Conservation (phyloP, 2,888 invertebrate species). For the Phorcus lineatus region DNA sequence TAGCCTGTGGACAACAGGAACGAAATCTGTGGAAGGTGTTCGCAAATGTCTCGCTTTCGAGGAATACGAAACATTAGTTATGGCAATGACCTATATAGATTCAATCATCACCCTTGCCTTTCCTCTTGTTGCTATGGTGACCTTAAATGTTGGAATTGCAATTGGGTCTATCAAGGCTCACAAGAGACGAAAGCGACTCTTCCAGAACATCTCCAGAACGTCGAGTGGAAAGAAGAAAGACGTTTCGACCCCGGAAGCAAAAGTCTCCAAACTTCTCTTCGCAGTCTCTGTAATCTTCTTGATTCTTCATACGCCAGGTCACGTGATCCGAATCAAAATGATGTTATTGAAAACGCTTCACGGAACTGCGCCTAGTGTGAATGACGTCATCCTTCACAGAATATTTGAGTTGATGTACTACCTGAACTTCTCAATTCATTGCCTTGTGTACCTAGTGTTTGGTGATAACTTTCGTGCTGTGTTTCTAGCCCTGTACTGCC, state of each 20-base stretch:
- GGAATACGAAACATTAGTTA: conserved; percentile 14
- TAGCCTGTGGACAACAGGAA: conserved; percentile 32
- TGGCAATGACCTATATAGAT: conserved; percentile 32
- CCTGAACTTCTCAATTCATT: conserved; percentile 31
- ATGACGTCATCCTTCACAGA: conserved; percentile 24
- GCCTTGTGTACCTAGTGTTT: conserved; percentile 30
- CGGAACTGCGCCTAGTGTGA: background rate
- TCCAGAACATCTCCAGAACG: background rate
- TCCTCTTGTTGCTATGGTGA: conserved; percentile 27
- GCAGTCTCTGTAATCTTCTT: conserved; percentile 33
- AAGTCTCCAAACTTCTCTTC: conserved; percentile 34
- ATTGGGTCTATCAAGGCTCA: conserved; percentile 6
- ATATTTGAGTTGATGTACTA: conserved; percentile 32
- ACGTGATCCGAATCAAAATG: conserved; percentile 26
- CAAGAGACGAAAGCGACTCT: background rate
- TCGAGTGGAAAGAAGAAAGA: background rate
- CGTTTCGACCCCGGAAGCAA: background rate
- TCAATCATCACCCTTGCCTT: conserved; percentile 32
- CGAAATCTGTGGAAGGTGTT: background rate
- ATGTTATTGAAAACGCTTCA: conserved; percentile 6
- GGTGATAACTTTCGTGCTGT: conserved; percentile 34
- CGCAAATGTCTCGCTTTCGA: background rate
- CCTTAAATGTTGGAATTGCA: conserved; percentile 16
- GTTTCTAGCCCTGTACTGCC: conserved; percentile 26
- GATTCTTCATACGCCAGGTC: conserved; percentile 31